Evolutionary conservation across 1,140 invertebrate species (phyloP).

Genomic region (Kradibia gibbosae): DNA sequence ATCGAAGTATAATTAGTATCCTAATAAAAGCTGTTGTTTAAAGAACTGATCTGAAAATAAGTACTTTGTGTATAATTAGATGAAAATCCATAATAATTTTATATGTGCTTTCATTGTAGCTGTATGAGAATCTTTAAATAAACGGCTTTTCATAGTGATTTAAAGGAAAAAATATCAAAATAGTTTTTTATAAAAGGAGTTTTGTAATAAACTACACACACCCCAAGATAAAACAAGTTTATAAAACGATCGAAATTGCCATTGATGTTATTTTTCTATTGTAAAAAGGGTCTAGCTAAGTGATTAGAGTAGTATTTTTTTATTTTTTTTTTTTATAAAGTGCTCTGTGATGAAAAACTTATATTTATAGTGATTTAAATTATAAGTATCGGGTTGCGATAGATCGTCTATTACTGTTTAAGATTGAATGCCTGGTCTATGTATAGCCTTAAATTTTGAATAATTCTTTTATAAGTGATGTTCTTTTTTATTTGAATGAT

Average conservation of each 20-base stretch:
- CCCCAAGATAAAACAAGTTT: neutral
- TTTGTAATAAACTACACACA: too few species aligned
- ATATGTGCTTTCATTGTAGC: neutral
- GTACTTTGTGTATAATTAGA: conserved; percentile 13
- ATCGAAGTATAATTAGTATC: too few species aligned
- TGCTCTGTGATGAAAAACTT: neutral
- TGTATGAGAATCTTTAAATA: neutral
- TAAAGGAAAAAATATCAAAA: neutral
- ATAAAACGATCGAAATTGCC: neutral
- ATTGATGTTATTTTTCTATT: too few species aligned
- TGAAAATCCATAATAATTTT: conserved; percentile 5
- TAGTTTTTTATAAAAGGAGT: too few species aligned
- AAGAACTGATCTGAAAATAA: neutral
- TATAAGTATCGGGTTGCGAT: neutral
- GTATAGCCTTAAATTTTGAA: neutral
- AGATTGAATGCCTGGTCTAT: neutral
- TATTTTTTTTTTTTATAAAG: neutral
- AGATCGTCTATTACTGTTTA: neutral
- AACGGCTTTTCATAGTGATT: neutral
- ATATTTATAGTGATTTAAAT: neutral
- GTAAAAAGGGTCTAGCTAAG: too few species aligned
- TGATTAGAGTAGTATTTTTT: too few species aligned
- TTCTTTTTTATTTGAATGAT: neutral
- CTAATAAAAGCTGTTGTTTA: too few species aligned
- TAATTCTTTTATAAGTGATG: neutral